A percentile compares a stretch with the other conserved stretches of the same genome.
Conservation (phyloP, 2,888 invertebrate genomes). For the Spisula subtruncata region DNA sequence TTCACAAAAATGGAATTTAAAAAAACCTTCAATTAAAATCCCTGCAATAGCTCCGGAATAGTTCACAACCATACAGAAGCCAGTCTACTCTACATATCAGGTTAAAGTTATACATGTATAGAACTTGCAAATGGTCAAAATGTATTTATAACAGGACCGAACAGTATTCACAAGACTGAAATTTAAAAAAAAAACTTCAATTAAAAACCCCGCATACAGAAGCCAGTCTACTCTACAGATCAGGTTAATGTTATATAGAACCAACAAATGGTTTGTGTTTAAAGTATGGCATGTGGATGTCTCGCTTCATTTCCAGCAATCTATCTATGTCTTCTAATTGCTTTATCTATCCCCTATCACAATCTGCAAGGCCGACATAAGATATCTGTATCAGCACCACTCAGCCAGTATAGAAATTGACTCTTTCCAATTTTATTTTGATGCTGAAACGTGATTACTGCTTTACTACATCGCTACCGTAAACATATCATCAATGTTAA, state of each 20-base stretch:
- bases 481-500: neutral
- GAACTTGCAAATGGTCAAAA: too few species aligned
- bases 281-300: constrained; percentile 41
- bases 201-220: too few species aligned
- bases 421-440: neutral
- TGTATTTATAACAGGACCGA: too few species aligned
- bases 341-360: constrained; percentile 40
- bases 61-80: too few species aligned
- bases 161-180: too few species aligned
- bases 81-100: too few species aligned
- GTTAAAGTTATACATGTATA: too few species aligned
- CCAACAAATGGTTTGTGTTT: constrained; percentile 52
- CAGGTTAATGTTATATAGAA: neutral
- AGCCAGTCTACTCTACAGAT: neutral
- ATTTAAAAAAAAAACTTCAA: too few species aligned
- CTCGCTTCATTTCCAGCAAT: constrained; percentile 45
- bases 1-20: too few species aligned
- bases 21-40: too few species aligned
- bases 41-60: too few species aligned
- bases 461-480: neutral
- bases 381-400: constrained; percentile 10
- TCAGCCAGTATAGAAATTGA: neutral
- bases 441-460: neutral
- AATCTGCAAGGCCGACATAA: neutral
- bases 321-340: constrained; percentile 47